A percentile compares a stretch with the other conserved stretches of the same genome.
phyloP scores from a whole-genome alignment of 2,797 vertebrate species.

The Xenopus petersii region DNA sequence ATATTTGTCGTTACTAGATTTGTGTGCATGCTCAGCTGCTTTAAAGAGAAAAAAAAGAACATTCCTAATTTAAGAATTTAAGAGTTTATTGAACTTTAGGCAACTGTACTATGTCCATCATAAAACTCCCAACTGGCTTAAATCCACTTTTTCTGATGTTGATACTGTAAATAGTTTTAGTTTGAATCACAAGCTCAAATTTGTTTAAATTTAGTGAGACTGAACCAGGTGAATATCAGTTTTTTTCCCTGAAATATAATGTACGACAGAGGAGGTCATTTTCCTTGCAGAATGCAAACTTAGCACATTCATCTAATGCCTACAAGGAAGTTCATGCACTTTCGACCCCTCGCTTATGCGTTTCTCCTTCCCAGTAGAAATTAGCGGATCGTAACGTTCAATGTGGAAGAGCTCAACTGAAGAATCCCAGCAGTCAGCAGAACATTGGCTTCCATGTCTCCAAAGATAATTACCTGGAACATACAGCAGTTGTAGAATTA shows the following conservation, averaged over 20 bases:
- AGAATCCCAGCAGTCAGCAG: slow-evolving; percentile 41
- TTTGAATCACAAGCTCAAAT: not conserved
- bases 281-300: slow-evolving; percentile 23
- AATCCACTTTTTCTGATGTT: too few relatives aligned
- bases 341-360: slow-evolving; percentile 18
- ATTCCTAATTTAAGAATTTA: too few relatives aligned
- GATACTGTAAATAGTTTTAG: not conserved
- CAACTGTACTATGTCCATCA: too few relatives aligned
- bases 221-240: not conserved
- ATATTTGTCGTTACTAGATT: too few relatives aligned
- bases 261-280: slow-evolving; percentile 30
- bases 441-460: slow-evolving; percentile 35
- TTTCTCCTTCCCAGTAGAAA: slow-evolving; percentile 15
- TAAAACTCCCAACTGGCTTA: too few relatives aligned
- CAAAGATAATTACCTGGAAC: slow-evolving; percentile 43
- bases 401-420: slow-evolving; percentile 24
- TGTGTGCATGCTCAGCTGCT: too few relatives aligned
- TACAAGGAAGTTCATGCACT: slow-evolving; percentile 39
- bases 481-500: slow-evolving; percentile 21
- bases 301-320: slow-evolving; percentile 37
- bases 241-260: slow-evolving; percentile 8
- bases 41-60: too few relatives aligned
- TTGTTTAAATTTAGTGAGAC: slow-evolving; percentile 11
- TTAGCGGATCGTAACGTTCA: slow-evolving; percentile 25
- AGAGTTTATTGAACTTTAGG: too few relatives aligned